Evolutionary conservation across 2,888 invertebrate species (phyloP).

Genomic region (Leptarthrus brevirostris): DNA sequence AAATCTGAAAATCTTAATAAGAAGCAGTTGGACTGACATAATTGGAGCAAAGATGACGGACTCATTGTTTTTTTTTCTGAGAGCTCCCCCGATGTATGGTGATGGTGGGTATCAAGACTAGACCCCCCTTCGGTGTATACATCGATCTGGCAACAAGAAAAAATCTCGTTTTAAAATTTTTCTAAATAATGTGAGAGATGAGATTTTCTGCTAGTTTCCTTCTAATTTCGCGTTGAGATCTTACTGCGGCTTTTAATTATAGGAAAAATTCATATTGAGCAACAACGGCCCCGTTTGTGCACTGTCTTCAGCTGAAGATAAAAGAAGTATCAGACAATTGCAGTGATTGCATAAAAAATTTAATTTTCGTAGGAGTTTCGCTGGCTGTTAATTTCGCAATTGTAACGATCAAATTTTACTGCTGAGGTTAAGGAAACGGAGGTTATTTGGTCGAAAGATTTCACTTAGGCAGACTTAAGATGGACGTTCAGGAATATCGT

Average conservation of each 20-base stretch:
- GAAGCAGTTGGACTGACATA: constrained; percentile 50
- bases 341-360: constrained; percentile 51
- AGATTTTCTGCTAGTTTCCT: constrained; percentile 21
- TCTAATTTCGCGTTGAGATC: constrained; percentile 31
- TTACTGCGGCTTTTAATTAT: constrained; percentile 50
- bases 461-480: neutral
- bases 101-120: neutral
- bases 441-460: neutral
- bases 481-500: neutral
- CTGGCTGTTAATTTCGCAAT: constrained; percentile 38
- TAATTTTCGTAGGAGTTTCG: constrained; percentile 46
- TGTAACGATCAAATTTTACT: neutral
- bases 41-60: constrained; percentile 54
- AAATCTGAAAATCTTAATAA: constrained; percentile 43
- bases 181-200: constrained; percentile 51
- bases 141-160: constrained; percentile 12
- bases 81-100: neutral
- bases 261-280: constrained; percentile 50
- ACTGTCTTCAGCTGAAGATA: neutral
- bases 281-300: constrained; percentile 31
- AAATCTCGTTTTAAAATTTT: constrained; percentile 13
- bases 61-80: constrained; percentile 50
- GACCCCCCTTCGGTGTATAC: neutral
- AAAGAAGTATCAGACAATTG: constrained; percentile 46
- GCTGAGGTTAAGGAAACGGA: neutral